Evolutionary conservation across 2,113 vertebrate genomes (phyloP).

Genomic region (Catharus fuscescens): DNA sequence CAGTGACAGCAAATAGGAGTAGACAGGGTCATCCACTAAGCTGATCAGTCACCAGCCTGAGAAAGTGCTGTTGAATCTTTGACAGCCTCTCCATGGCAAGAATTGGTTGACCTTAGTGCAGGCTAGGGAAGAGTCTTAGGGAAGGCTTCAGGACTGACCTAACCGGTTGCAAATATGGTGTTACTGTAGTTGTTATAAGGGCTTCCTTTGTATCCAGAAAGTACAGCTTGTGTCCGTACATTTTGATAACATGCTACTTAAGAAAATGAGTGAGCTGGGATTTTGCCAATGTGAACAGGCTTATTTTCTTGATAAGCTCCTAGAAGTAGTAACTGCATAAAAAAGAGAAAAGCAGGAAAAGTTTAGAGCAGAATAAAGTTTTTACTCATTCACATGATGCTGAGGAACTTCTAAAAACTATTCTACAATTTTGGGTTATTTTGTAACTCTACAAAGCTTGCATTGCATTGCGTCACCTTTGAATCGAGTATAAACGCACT

Average conservation of each 20-base stretch:
- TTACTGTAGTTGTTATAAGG: background rate
- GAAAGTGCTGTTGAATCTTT: background rate
- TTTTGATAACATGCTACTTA: background rate
- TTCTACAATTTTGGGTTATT: rapidly evolving
- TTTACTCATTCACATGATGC: background rate
- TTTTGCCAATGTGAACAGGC: conserved; percentile 19
- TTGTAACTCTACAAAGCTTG: background rate
- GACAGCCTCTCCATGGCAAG: background rate
- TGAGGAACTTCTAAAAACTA: background rate
- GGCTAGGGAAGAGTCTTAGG: background rate
- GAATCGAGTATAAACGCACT: background rate
- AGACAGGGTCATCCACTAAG: background rate
- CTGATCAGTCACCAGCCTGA: background rate
- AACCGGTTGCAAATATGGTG: background rate
- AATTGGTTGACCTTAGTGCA: background rate
- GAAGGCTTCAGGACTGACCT: background rate
- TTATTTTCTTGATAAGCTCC: conserved; percentile 38
- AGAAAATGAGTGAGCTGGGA: conserved; percentile 19
- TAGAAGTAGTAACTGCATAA: background rate
- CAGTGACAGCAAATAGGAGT: background rate
- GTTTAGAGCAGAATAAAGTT: background rate
- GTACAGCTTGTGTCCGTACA: background rate
- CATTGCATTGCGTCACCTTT: rapidly evolving
- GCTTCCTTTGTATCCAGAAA: conserved; percentile 23
- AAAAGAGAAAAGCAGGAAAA: background rate